Evolutionary conservation across 2,888 invertebrate genomes (phyloP), one percentile per base, ranked within the genome.

Genomic region (Rhodophaea formosa): DNA sequence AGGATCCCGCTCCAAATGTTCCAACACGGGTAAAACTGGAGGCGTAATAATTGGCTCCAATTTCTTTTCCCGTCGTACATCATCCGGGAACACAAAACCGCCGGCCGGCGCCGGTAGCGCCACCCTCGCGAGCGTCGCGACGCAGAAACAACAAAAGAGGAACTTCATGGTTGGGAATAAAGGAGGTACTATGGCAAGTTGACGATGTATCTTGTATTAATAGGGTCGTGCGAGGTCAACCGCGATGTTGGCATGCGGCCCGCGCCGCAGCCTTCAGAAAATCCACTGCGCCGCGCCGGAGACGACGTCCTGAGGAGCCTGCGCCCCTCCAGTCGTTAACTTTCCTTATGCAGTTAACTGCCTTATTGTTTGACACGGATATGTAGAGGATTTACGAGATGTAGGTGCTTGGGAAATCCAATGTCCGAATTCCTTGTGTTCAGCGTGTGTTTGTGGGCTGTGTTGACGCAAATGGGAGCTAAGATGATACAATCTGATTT

Each of bases 261-360:
- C 91, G 88, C 84, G 85, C 79, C 86, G 77, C 88, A 90, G 91
- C 91, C 91, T 90, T 91, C 91, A 88, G 89, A 89, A 90, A 88
- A 88, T 84, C 91, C 91, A 90, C 90, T 90, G 90, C 82, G 82
- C 70, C 68, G 70, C 69, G 82, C 74, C 75, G 62, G 84, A 75
- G 79, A 75, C 82, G 74, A 77, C 77, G 81, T 88, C 90, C 89
- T 87, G 87, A 74, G 75, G 72, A 69, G 69, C 72, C 62, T 80
- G 81, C 82, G 86, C 88, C 78, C 87, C 79, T 79, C 73, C 70
- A 43, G 35, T 30, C 55, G 58, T 53, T 67, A 62, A 64, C 66
- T 73, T 68, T 82, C 87, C 85, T 84, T 84, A 77, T 79, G 65
- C 62, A 72, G 69, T 71, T 87, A 79, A 88, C 77, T 75, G 74